Evolutionary conservation across 2,113 vertebrate genomes (phyloP).

Genomic region (Pterocles burchelli): DNA sequence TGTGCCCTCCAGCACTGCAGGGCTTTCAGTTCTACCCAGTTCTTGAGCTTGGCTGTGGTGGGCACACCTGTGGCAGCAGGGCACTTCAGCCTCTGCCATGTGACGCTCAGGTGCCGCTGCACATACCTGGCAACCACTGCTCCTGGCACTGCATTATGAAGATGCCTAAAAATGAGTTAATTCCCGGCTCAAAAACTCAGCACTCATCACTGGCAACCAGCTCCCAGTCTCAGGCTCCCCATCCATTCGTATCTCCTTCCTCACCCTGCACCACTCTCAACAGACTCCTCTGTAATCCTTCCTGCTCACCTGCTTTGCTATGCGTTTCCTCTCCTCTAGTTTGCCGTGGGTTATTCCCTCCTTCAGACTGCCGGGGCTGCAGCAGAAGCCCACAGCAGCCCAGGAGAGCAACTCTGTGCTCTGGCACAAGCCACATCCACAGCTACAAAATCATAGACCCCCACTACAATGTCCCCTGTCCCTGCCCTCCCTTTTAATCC

Average conservation of each 20-base stretch:
- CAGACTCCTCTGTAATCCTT: neutral
- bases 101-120: neutral
- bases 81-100: neutral
- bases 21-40: neutral
- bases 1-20: fast-evolving
- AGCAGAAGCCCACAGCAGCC: neutral
- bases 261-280: neutral
- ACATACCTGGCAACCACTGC: neutral
- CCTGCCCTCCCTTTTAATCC: no score
- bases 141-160: neutral
- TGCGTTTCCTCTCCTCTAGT: neutral
- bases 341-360: neutral
- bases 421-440: neutral
- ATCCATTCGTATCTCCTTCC: neutral
- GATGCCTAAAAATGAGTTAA: neutral
- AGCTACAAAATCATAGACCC: no score
- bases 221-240: neutral
- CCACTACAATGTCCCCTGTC: no score
- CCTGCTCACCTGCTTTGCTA: neutral
- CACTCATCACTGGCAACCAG: neutral
- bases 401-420: neutral
- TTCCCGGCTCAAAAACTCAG: neutral
- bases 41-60: neutral
- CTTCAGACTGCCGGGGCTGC: neutral
- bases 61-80: neutral